Base-by-base conservation (phyloP, 2,797 vertebrate genomes). In the Spondyliosoma cantharus region DNA sequence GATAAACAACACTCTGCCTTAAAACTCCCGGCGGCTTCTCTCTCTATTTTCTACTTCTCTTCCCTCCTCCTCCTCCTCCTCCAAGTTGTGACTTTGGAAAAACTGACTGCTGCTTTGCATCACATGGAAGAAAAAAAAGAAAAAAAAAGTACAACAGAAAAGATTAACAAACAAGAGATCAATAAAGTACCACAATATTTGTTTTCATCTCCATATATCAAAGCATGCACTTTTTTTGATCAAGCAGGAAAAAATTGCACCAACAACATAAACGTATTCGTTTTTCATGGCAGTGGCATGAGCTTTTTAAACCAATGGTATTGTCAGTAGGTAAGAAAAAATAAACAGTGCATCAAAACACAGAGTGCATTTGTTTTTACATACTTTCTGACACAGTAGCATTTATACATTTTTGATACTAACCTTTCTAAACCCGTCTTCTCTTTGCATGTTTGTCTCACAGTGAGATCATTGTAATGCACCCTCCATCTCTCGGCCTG, bases 201-300 rank as follows among this genome's bases (percentile, higher is more conserved):
- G 76, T 92, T 92, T 92, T 91, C 86, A 92, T 92, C 80, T 93
- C 86, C 87, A 93, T 83, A 93, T 91, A 93, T 91, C 80, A 92
- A 93, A 89, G 93, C 93, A 94, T 94, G 93, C 92, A 93, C 83
- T 84, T 86, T 89, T 89, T 87, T 93, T 89, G 86, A 91, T 91
- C 92, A 92, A 92, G 93, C 93, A 93, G 89, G 74, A 91, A 89
- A 89, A 77, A 89, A 89, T 86, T 90, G 90, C 93, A 94, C 90
- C 80, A 84, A 93, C 90, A 93, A 93, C 90, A 91, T 85, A 90
- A 89, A 91, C 85, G 43, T 87, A 89, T 78, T 81, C 37, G 70
- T 91, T 91, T 93, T 93, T 90, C 87, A 94, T 94, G 94, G 94
- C 94, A 94, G 95, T 95, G 94, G 91, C 86, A 88, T 93, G 91